phyloP scores from a whole-genome alignment of 2,113 vertebrate genomes.

The Furnarius figulus region DNA sequence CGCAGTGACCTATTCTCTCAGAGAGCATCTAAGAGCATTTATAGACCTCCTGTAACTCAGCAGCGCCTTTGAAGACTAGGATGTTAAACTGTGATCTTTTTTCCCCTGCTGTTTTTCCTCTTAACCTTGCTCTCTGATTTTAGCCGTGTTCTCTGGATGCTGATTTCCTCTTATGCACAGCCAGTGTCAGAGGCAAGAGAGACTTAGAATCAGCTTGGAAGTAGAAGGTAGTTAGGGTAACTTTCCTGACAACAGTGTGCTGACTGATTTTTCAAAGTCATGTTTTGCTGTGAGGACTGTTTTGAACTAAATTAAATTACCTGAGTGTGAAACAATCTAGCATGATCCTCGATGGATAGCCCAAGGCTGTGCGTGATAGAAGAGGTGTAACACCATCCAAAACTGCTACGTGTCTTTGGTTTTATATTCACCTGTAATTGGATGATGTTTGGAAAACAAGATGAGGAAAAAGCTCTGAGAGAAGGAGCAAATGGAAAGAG shows the following conservation, averaged over 20 bases:
- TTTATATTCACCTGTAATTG: not conserved
- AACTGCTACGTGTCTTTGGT: not conserved
- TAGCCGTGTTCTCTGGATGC: not conserved
- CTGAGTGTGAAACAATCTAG: not conserved
- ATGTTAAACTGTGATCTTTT: slow-evolving; percentile 8
- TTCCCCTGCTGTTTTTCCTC: not conserved
- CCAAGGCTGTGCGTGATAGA: not conserved
- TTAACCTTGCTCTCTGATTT: not conserved
- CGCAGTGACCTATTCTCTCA: not conserved
- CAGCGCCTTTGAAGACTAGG: not conserved
- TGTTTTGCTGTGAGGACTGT: not conserved
- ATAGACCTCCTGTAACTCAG: slow-evolving; percentile 9
- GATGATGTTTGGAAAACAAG: not conserved
- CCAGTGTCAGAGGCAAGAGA: not conserved
- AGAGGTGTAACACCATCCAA: not conserved
- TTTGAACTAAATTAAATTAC: slow-evolving; percentile 2
- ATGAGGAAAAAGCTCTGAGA: not conserved
- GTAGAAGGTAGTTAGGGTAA: not conserved
- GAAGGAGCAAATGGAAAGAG: not conserved
- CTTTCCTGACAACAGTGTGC: not conserved
- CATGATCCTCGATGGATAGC: not conserved
- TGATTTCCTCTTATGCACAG: not conserved
- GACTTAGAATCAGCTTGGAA: not conserved
- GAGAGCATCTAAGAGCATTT: not conserved
- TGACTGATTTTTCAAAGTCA: not conserved